A percentile compares a stretch with the other conserved stretches of the same genome.
Evolutionary conservation across 2,888 invertebrate genomes (phyloP).

Genomic region (Capitulum mitella): DNA sequence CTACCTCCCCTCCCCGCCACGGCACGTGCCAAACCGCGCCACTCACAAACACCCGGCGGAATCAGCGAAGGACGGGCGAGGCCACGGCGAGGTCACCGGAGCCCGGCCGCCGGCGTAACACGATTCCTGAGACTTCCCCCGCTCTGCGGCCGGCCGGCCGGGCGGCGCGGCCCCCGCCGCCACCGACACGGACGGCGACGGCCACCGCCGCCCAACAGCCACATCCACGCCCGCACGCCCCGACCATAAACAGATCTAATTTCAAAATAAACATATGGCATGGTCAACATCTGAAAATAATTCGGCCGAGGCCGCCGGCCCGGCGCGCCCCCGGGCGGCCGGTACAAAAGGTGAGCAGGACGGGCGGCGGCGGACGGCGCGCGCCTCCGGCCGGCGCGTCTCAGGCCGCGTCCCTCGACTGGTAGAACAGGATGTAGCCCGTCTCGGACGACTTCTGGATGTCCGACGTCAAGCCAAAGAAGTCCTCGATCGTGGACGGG

Average conservation of each 20-base stretch:
- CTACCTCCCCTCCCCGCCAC: not conserved
- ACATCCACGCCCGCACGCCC: not conserved
- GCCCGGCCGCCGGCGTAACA: not conserved
- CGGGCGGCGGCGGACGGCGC: not conserved
- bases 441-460: slow-evolving; percentile 99
- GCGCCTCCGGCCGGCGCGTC: not conserved
- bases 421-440: slow-evolving; percentile 98
- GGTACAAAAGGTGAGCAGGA: too few species aligned
- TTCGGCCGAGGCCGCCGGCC: not conserved
- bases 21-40: not conserved
- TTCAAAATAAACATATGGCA: slow-evolving; percentile 18
- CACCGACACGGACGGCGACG: not conserved
- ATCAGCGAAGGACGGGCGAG: not conserved
- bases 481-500: slow-evolving; percentile 97
- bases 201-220: not conserved
- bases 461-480: slow-evolving; percentile 97
- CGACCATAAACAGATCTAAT: not conserved
- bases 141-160: too few species aligned
- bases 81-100: not conserved
- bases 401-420: slow-evolving; percentile 62
- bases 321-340: too few species aligned
- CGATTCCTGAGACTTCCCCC: slow-evolving; percentile 7
- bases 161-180: not conserved
- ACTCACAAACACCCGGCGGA: not conserved
- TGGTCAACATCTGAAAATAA: slow-evolving; percentile 2